Percentiles rank a stretch among this genome's conserved stretches.
Evolutionary conservation across 2,797 vertebrate genomes (phyloP).

Genomic region (Babyrousa celebensis): DNA sequence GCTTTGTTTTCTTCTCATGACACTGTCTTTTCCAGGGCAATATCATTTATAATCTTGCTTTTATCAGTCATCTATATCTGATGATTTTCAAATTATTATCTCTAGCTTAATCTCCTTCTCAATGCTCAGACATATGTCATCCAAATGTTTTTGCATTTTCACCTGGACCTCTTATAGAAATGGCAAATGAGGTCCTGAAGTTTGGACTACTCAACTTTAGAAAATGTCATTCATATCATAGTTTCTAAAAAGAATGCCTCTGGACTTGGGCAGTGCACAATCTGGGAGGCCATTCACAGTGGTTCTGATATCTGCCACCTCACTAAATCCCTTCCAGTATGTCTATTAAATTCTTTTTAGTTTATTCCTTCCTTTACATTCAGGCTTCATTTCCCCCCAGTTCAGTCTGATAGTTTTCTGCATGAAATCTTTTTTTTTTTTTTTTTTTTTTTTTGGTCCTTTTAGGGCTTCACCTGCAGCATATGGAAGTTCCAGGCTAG

Average conservation of each 20-base stretch:
- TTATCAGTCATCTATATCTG: background rate
- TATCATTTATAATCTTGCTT: background rate
- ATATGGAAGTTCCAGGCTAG: no score
- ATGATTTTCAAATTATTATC: slow-evolving; percentile 16
- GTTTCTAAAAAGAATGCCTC: background rate
- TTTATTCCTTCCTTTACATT: background rate
- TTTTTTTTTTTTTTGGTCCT: no score
- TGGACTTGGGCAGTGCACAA: background rate
- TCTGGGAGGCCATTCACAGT: background rate
- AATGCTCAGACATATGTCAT: background rate
- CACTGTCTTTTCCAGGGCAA: background rate
- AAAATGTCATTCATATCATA: background rate
- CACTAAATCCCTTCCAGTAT: background rate
- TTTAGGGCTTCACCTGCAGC: no score
- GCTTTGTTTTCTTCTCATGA: slow-evolving; percentile 45
- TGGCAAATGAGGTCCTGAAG: background rate
- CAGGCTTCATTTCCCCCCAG: background rate
- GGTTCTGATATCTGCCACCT: background rate
- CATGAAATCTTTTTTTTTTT: background rate
- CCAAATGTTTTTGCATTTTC: background rate
- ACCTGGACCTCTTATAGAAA: background rate
- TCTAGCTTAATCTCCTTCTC: background rate
- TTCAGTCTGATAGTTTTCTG: slow-evolving; percentile 17
- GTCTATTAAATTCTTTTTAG: background rate
- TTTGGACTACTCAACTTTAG: background rate